These are phyloP conservation scores for Limulus polyphemus DNA, from an alignment of 2,888 invertebrate species.

Conservation along the genomic window DNA sequence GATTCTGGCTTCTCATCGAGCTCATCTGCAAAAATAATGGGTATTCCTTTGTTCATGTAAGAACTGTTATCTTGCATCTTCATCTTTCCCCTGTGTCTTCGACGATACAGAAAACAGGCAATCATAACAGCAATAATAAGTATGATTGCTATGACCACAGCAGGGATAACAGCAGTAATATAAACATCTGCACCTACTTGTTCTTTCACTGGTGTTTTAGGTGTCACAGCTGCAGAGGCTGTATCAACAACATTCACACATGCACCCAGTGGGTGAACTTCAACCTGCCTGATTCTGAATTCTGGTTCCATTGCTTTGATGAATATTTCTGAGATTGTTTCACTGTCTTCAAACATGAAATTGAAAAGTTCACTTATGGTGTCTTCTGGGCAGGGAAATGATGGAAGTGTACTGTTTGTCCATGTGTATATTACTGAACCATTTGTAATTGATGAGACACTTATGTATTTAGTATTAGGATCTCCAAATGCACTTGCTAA, in stretches of 20 bases:
- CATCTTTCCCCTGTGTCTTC: constrained; percentile 66
- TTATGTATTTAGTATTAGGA: constrained; percentile 54
- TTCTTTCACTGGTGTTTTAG: constrained; percentile 41
- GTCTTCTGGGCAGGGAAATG: constrained; percentile 60
- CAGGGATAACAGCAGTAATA: constrained; percentile 73
- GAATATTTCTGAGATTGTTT: constrained; percentile 29
- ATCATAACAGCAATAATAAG: constrained; percentile 71
- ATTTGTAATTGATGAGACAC: constrained; percentile 55
- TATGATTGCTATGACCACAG: constrained; percentile 68
- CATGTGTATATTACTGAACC: constrained; percentile 56
- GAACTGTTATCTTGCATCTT: constrained; percentile 55
- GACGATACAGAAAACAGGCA: constrained; percentile 73
- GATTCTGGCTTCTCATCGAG: constrained; percentile 76
- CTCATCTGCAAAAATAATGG: constrained; percentile 89
- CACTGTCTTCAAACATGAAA: constrained; percentile 53
- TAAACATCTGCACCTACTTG: constrained; percentile 36
- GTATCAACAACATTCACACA: constrained; percentile 40
- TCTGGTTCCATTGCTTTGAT: constrained; percentile 51
- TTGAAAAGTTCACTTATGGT: constrained; percentile 58
- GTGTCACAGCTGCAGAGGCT: constrained; percentile 38
- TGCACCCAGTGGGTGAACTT: constrained; percentile 47
- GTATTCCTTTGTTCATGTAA: constrained; percentile 51
- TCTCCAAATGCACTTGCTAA: constrained; percentile 65
- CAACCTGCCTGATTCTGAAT: constrained; percentile 53
- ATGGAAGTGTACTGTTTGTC: constrained; percentile 74